Evolutionary conservation across 2,888 invertebrate species (phyloP), one percentile per base, ranked within the genome.

Genomic region (Heliconius sara): DNA sequence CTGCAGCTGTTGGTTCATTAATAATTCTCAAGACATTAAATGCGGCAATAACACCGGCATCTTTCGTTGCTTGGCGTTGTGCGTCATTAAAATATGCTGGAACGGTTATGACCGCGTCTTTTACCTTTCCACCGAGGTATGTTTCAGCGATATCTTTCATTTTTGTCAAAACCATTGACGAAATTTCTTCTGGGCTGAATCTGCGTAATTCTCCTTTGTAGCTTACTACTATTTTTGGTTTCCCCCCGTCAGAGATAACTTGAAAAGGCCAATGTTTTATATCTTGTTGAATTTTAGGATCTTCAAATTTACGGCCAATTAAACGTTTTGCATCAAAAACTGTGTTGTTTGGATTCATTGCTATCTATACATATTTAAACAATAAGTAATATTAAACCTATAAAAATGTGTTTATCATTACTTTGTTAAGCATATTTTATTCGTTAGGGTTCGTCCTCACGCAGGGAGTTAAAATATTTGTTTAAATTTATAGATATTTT

Each of bases 1-100:
- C 98, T 30, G 98, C 98, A 1, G 98, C 98, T 4, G 98, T 98
- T 13, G 98, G 98, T 90, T 99, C 98, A 89, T 98, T 98, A 85
- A 98, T 98, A 82, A 99, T 98, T 86, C 98, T 96, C 66, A 98
- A 94, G 3, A 99, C 98, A 91, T 98, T 98, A 43, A 99, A 90
- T 1, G 97, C 98, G 34, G 98, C 97, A 87, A 97, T 97, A 5
- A 95, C 95, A 2, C 98, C 98, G 19, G 98, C 98, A 91, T 99
- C 99, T 92, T 98, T 98, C 13, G 98, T 98, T 19, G 97, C 97
- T 89, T 97, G 97, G 19, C 98, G 95, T 89, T 97, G 97, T 5
- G 97, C 97, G 86, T 97, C 97, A 87, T 97, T 97, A 88, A 97
- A 98, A 88, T 98, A 98, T 9, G 98, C 98, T 9, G 98, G 98